phyloP scores from a whole-genome alignment of 2,888 invertebrate genomes.

The Clanis bilineata region DNA sequence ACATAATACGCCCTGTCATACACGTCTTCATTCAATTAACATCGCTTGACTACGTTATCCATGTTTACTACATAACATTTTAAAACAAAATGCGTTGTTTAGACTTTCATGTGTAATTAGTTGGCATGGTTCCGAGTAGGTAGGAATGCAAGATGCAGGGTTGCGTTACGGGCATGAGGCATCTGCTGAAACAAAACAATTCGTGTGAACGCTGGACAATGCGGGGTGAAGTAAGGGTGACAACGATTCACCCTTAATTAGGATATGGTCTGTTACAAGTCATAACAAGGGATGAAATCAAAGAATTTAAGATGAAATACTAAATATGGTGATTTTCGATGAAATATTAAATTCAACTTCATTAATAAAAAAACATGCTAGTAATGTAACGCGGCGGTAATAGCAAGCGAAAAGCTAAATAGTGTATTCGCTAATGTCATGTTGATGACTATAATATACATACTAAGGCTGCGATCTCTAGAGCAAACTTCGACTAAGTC shows the following conservation, averaged over 20 bases:
- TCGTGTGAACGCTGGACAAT: constrained; percentile 75
- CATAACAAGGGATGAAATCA: too few species aligned
- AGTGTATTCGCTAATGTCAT: too few species aligned
- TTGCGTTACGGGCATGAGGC: constrained; percentile 54
- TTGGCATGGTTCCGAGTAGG: constrained; percentile 77
- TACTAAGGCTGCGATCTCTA: too few species aligned
- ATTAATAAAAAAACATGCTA: too few species aligned
- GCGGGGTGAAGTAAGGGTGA: constrained; percentile 48
- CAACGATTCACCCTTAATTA: constrained; percentile 36
- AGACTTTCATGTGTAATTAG: constrained; percentile 52
- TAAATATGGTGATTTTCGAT: too few species aligned
- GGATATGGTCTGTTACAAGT: too few species aligned
- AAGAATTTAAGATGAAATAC: too few species aligned
- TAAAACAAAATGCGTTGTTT: constrained; percentile 41
- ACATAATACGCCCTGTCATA: neutral
- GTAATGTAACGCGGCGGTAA: too few species aligned
- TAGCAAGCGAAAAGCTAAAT: too few species aligned
- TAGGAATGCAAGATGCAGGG: constrained; percentile 52
- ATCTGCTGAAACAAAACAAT: constrained; percentile 72
- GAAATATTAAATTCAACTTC: too few species aligned
- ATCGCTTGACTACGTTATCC: constrained; percentile 25
- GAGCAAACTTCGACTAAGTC: too few species aligned
- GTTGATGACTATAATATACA: too few species aligned
- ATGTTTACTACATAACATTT: constrained; percentile 33
- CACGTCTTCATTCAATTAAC: neutral